Evolutionary conservation across 2,888 invertebrate species (phyloP), one percentile per base, ranked within the genome.

Genomic region (Periphyllus acericola): DNA sequence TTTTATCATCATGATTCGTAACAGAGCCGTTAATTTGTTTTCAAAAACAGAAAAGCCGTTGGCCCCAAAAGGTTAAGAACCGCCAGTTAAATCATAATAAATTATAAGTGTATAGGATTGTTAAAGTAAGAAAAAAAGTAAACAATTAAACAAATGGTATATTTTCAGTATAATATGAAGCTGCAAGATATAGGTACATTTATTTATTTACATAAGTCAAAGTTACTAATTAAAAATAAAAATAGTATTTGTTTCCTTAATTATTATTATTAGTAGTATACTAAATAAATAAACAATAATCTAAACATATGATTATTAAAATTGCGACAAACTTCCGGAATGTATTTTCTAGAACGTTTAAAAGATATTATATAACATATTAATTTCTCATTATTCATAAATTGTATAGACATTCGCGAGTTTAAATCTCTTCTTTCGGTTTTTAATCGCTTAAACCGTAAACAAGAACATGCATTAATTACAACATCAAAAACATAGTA

Each of bases 131-230:
- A 36, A 74, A 32, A 21, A 55, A 82, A 82, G 6, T 74, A 83
- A 83, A 83, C 74, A 68, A 84, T 68, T 66, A 46, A 66, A 84
- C 76, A 84, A 76, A 32, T 84, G 46, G 32, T 76, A 76, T 76
- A 84, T 84, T 68, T 84, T 32, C 66, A 84, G 68, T 84, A 68
- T 68, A 55, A 40, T 84, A 76, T 46, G 66, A 84, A 84, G 66
- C 83, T 83, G 32, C 14, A 84, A 75, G 21, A 32, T 76, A 81
- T 68, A 76, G 21, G 29, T 68, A 84, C 76, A 84, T 76, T 76
- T 76, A 25, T 75, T 80, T 84, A 84, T 84, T 84, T 76, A 84
- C 84, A 84, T 34, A 46, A 19, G 46, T 76, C 25, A 84, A 76
- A 25, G n/a, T 36, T 60, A 34, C 55, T 17, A 4, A 34, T 46